Evolutionary conservation across 2,888 invertebrate species (phyloP), one percentile per base, ranked within the genome.

Genomic region (Trichopoda pennipes): DNA sequence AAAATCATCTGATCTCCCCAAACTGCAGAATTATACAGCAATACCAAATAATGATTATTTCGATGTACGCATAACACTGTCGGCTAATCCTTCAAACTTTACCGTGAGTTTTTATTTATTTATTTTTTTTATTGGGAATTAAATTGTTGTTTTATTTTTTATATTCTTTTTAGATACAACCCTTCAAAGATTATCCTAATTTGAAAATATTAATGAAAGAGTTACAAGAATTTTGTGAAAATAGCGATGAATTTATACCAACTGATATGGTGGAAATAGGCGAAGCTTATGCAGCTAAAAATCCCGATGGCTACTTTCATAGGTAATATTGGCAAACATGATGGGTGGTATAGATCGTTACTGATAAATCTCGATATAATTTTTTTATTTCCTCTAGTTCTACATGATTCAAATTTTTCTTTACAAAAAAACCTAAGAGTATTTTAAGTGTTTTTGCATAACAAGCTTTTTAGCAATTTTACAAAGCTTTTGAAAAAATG

Each of bases 31-130:
- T 35, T 89, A 89, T 79, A 86, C 87, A 49, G 87, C 86, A 19
- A 88, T 90, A 82, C 90, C 90, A 2, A 94, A 93, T 3, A 90
- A 92, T 49, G 90, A 92, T 44, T 94, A 92, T 87, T 95, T 95
- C 87, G 94, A 95, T 87, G 94, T 96, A 16, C 93, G 93, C 87
- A 92, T 96, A 73, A 93, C 95, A 0, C 94, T 95, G 92, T 95
- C 95, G 0, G 95, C 96, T 3, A 95, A 94, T 92, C 96, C 96
- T 3, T 88, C 87, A 16, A 89, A 89, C 81, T 91, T 91, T 88
- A 87, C 88, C 76, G 90, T 91, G 81, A 84, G 86, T 84, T 3
- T 23, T 38, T 12, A 21, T 0, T 42, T 6, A 4, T 19, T 38
- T 3, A 7, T 14, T 38, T 38, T 38, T 8, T 8, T 12, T 38